Conservation (phyloP, 2,888 invertebrate genomes). For the Isoperla grammatica region DNA sequence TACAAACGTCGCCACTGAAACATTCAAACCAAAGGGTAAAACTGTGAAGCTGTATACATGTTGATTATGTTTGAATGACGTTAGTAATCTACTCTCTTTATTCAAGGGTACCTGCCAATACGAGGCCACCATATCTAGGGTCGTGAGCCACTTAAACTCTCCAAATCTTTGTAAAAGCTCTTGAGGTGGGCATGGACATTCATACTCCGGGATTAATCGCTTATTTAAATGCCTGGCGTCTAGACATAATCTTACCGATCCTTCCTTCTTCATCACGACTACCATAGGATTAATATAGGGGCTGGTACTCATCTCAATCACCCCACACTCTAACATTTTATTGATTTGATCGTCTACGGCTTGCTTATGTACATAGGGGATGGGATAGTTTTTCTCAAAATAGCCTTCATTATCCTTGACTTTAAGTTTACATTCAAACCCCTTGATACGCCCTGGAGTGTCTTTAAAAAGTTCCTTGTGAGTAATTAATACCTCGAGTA, state of each 20-base stretch:
- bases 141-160: neutral
- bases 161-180: neutral
- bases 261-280: neutral
- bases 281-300: conserved; percentile 1
- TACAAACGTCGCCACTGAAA: neutral
- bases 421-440: neutral
- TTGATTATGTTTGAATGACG: conserved; percentile 1
- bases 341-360: neutral
- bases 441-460: neutral
- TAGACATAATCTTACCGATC: neutral
- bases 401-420: neutral
- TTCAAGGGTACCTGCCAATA: neutral
- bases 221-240: neutral
- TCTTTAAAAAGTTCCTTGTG: neutral
- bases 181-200: neutral
- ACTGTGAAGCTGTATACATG: neutral
- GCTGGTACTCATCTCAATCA: neutral
- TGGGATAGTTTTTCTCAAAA: neutral
- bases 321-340: neutral
- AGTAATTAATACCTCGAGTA: neutral
- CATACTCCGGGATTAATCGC: neutral
- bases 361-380: neutral
- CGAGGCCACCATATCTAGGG: neutral
- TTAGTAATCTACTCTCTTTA: neutral
- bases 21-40: conserved; percentile 1